Evolutionary conservation across 2,113 vertebrate species (phyloP).

Genomic region (Carassius gibelio): DNA sequence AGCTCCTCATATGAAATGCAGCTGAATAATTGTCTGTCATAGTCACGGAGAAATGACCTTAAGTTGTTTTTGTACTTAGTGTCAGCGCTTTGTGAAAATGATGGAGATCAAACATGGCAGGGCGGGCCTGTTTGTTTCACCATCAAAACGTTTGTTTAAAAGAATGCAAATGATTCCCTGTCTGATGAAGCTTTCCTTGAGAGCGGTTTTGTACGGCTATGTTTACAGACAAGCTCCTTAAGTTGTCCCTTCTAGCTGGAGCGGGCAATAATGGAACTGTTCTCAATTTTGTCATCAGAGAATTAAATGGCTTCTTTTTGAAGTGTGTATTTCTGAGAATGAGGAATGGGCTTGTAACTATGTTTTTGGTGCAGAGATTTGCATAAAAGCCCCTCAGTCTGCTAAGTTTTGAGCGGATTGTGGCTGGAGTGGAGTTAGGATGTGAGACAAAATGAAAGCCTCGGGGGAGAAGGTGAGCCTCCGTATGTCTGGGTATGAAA

Average conservation of each 20-base stretch:
- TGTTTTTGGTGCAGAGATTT: constrained; percentile 72
- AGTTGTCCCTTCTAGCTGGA: constrained; percentile 65
- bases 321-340: constrained; percentile 70
- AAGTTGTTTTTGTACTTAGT: constrained; percentile 36
- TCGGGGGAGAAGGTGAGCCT: constrained; percentile 74
- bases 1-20: constrained; percentile 20
- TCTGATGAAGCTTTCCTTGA: constrained; percentile 38
- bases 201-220: constrained; percentile 55
- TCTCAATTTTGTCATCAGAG: constrained; percentile 68
- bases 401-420: constrained; percentile 75
- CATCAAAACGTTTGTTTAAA: constrained; percentile 34
- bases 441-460: constrained; percentile 76
- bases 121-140: constrained; percentile 18
- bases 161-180: constrained; percentile 41
- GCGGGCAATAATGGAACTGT: constrained; percentile 66
- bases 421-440: constrained; percentile 73
- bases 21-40: constrained; percentile 40
- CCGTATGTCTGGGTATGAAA: constrained; percentile 73
- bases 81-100: constrained; percentile 33
- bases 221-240: constrained; percentile 72
- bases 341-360: constrained; percentile 73
- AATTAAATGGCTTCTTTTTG: constrained; percentile 77
- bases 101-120: constrained; percentile 41
- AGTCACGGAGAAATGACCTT: constrained; percentile 32
- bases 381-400: constrained; percentile 78